Conservation (phyloP, 1,140 invertebrate genomes). For the Musca domestica region DNA sequence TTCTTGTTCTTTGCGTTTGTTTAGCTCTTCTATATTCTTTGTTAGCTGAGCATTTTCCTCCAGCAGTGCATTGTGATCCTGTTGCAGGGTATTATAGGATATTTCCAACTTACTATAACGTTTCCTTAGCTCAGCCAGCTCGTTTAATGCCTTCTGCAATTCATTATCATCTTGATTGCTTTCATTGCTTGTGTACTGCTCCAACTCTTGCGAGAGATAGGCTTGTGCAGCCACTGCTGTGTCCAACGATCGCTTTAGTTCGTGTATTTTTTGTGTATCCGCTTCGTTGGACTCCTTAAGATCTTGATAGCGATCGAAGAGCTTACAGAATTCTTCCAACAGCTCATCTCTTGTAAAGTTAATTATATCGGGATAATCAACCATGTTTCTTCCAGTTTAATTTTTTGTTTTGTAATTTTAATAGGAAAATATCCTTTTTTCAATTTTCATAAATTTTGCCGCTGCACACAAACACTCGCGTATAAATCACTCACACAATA, state of each 20-base stretch:
- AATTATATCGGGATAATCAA: conserved; percentile 33
- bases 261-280: conserved; percentile 45
- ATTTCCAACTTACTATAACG: conserved; percentile 32
- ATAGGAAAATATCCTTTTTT: too few relatives aligned
- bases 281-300: conserved; percentile 34
- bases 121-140: conserved; percentile 39
- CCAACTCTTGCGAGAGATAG: conserved; percentile 46
- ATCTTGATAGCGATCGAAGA: conserved; percentile 38
- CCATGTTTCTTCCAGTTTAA: not conserved
- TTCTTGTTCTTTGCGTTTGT: conserved; percentile 20
- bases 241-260: conserved; percentile 45
- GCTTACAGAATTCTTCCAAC: conserved; percentile 41
- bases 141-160: conserved; percentile 25
- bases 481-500: too few relatives aligned
- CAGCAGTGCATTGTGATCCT: conserved; percentile 36
- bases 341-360: conserved; percentile 41
- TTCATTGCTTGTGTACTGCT: conserved; percentile 29
- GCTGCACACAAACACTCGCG: too few relatives aligned
- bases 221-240: conserved; percentile 40
- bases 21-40: conserved; percentile 29
- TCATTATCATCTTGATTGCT: conserved; percentile 13
- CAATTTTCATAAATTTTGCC: too few relatives aligned
- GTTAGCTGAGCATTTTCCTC: conserved; percentile 29
- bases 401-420: too few relatives aligned
- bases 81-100: conserved; percentile 37